Base-by-base conservation (phyloP, 2,113 vertebrate species). In the Anolis carolinensis region DNA sequence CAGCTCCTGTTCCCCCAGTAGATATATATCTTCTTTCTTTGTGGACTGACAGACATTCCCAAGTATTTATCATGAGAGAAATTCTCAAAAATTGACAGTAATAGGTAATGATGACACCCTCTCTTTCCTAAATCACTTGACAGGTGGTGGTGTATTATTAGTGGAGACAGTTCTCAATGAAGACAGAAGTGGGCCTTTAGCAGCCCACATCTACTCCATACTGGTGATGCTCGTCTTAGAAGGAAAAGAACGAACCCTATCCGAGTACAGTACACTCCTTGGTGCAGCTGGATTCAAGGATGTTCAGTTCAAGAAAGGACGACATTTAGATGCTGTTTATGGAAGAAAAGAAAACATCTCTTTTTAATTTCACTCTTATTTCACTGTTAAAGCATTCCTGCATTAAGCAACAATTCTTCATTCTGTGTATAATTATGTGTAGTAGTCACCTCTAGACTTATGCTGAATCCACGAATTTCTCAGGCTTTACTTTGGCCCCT, bases 171-270 rank as follows among this genome's bases (percentile, higher is more conserved):
- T 98, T n/a, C 93, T 98, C 79, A 89, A 94, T 2, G 96, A 97
- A 70, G 97, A 97, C 3, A 95, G 92, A 30, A 96, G 95, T 7
- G 97, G 97, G 0, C 97, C 97, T 0, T 86, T 97, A 14, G 94
- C 92, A 4, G 93, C 93, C 0, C 97, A 97, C 16, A 96, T 98
- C 2, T 96, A 94, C 88, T 98, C 96, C 0, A 93, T 98, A 20
- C 97, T 97, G 88, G 97, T 98, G 97, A 93, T 99, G 89, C 94
- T 98, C 2, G 97, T 97, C 96, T 97, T 97, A 0, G 96, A 97
- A 92, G 98, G 98, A 16, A 96, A 91, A 18, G 97, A 98, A 92
- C 44, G 97, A 75, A 97, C 94, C 20, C 90, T 90, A 36, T 84
- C 92, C 6, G 95, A 98, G 89, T 97, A 97, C 92, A 79, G 44